Percentiles rank a stretch among this genome's conserved stretches.
Conservation (phyloP, 2,113 vertebrate genomes). For the Nerophis lumbriciformis region DNA sequence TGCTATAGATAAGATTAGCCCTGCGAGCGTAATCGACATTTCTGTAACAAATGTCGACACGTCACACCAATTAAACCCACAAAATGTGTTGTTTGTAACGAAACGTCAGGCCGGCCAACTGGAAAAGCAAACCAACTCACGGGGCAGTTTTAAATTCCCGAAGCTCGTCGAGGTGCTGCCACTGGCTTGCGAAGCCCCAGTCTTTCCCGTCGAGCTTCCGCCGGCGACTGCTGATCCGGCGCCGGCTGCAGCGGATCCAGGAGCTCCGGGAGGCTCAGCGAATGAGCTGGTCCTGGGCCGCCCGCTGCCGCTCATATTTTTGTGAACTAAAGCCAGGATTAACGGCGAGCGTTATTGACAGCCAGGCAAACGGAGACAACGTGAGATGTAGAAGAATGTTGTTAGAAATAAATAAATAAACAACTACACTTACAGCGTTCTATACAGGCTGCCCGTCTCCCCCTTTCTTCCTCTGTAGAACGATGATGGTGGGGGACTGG, state of each 20-base stretch:
- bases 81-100: neutral
- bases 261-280: constrained; percentile 78
- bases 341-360: constrained; percentile 53
- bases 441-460: constrained; percentile 64
- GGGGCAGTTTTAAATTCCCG: constrained; percentile 73
- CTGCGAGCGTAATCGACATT: constrained; percentile 37
- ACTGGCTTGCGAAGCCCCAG: constrained; percentile 75
- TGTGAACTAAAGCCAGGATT: constrained; percentile 70
- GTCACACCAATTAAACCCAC: neutral
- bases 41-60: constrained; percentile 14
- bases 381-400: constrained; percentile 26
- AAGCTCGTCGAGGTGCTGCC: constrained; percentile 73
- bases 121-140: constrained; percentile 54
- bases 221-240: constrained; percentile 72
- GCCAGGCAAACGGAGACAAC: constrained; percentile 37
- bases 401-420: constrained; percentile 50
- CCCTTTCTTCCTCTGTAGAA: constrained; percentile 76
- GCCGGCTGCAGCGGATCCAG: constrained; percentile 71
- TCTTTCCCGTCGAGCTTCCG: constrained; percentile 75
- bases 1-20: constrained; percentile 36
- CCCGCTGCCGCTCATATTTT: constrained; percentile 81
- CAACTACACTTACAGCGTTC: constrained; percentile 63
- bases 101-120: neutral
- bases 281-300: constrained; percentile 81
- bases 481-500: constrained; percentile 62